Conservation (phyloP, 2,797 vertebrate species). For the Coregonus sp. region DNA sequence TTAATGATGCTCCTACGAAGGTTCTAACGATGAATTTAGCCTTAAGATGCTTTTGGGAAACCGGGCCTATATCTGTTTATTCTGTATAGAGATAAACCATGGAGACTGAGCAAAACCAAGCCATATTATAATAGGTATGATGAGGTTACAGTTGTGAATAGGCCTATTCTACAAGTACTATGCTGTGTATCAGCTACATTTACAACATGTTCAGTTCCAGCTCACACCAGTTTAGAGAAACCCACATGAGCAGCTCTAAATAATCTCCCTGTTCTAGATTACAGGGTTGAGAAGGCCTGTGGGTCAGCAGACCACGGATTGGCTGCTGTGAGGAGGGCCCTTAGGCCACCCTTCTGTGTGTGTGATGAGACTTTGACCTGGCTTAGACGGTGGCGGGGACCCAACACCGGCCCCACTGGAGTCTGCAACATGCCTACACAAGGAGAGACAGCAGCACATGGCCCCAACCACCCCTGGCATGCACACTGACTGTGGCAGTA, state of each 20-base stretch:
- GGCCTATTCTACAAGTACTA: too few species aligned
- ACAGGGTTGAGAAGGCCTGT: constrained; percentile 20
- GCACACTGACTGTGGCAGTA: not conserved
- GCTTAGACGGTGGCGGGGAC: constrained; percentile 44
- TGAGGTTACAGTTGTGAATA: too few species aligned
- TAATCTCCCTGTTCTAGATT: constrained; percentile 42
- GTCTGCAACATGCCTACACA: constrained; percentile 20
- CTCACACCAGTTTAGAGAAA: too few species aligned
- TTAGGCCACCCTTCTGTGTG: constrained; percentile 31
- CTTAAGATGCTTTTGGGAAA: too few species aligned
- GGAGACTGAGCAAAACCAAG: too few species aligned
- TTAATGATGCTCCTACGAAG: too few species aligned
- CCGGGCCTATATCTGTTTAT: too few species aligned
- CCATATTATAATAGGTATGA: too few species aligned
- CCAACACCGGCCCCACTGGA: constrained; percentile 33
- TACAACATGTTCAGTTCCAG: too few species aligned
- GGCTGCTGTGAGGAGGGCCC: constrained; percentile 39
- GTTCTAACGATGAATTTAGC: too few species aligned
- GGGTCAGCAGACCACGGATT: constrained; percentile 32
- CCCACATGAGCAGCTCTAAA: constrained; percentile 2
- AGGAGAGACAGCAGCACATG: constrained; percentile 45
- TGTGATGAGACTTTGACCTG: constrained; percentile 65
- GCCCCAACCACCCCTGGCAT: constrained; percentile 8
- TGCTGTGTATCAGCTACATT: too few species aligned
- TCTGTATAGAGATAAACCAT: too few species aligned